phyloP scores from a whole-genome alignment of 2,797 vertebrate genomes.

The Fundulus diaphanus region DNA sequence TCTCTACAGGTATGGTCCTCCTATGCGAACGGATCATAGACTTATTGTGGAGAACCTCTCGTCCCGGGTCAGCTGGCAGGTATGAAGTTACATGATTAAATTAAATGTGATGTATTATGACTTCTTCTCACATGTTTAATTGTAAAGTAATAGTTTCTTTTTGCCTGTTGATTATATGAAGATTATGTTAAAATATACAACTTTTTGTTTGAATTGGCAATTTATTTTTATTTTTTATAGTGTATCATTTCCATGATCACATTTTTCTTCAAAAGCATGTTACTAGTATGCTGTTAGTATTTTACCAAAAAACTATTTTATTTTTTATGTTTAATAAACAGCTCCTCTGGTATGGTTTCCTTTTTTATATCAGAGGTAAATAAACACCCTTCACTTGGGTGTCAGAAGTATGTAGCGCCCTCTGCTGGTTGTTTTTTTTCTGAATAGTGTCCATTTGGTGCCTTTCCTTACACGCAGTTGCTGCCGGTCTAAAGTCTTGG shows the following conservation, averaged over 20 bases:
- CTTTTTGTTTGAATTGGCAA: slow-evolving; percentile 15
- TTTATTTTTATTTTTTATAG: slow-evolving; percentile 10
- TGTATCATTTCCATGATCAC: slow-evolving; percentile 22
- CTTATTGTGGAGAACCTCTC: slow-evolving; percentile 94
- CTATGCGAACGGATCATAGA: slow-evolving; percentile 91
- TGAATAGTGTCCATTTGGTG: slow-evolving; percentile 96
- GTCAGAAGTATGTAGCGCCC: slow-evolving; percentile 83
- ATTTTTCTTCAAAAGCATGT: slow-evolving; percentile 45
- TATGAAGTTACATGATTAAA: slow-evolving; percentile 69
- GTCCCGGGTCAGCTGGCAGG: slow-evolving; percentile 95
- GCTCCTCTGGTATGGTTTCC: slow-evolving; percentile 87
- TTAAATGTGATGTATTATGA: neutral
- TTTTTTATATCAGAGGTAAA: slow-evolving; percentile 83
- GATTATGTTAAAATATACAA: slow-evolving; percentile 7
- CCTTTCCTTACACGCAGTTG: slow-evolving; percentile 95
- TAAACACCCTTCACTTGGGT: slow-evolving; percentile 77
- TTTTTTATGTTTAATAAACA: slow-evolving; percentile 81
- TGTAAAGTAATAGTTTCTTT: neutral
- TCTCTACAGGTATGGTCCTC: slow-evolving; percentile 86
- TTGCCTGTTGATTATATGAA: slow-evolving; percentile 8
- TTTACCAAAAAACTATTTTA: slow-evolving; percentile 84
- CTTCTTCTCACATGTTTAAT: neutral
- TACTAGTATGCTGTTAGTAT: slow-evolving; percentile 63
- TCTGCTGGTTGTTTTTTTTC: slow-evolving; percentile 93
- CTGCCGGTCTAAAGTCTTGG: slow-evolving; percentile 96